Conservation (phyloP, 2,797 vertebrate species). For the Poecilia wingei region DNA sequence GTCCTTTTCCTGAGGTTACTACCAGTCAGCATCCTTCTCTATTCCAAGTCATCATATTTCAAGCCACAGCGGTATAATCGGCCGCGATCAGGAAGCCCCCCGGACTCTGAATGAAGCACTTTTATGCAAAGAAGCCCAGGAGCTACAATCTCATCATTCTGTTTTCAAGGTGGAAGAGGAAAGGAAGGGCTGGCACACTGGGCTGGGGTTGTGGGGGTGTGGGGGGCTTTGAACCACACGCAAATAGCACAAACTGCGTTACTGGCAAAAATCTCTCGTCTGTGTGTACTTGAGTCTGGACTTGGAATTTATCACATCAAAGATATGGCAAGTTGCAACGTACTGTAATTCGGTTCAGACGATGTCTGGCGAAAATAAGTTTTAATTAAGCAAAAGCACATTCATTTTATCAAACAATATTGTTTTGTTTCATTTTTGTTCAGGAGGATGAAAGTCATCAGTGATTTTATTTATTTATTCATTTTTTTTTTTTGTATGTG, state of each 20-base stretch:
- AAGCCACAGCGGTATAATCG: constrained; percentile 80
- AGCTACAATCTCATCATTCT: constrained; percentile 72
- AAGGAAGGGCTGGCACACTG: neutral
- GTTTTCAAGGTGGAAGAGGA: constrained; percentile 44
- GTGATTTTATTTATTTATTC: constrained; percentile 43
- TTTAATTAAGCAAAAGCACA: constrained; percentile 81
- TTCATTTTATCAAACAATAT: constrained; percentile 78
- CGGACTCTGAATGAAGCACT: constrained; percentile 79
- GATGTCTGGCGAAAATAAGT: constrained; percentile 79
- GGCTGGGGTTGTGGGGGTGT: neutral
- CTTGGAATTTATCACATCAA: constrained; percentile 82
- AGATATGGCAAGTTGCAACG: constrained; percentile 81
- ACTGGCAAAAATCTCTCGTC: constrained; percentile 69
- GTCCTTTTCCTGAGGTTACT: constrained; percentile 78
- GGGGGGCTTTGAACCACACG: neutral
- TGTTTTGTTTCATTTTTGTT: constrained; percentile 66
- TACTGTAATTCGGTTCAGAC: constrained; percentile 79
- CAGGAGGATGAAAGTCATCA: constrained; percentile 80
- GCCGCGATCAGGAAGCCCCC: constrained; percentile 75
- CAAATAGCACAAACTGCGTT: constrained; percentile 44
- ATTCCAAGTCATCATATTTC: constrained; percentile 82
- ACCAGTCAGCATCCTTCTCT: constrained; percentile 82
- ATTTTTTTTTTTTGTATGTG: constrained; percentile 51
- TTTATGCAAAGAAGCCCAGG: constrained; percentile 75
- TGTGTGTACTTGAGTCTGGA: constrained; percentile 70